Evolutionary conservation across 2,888 invertebrate species (phyloP).

Genomic region (Homarus gammarus): DNA sequence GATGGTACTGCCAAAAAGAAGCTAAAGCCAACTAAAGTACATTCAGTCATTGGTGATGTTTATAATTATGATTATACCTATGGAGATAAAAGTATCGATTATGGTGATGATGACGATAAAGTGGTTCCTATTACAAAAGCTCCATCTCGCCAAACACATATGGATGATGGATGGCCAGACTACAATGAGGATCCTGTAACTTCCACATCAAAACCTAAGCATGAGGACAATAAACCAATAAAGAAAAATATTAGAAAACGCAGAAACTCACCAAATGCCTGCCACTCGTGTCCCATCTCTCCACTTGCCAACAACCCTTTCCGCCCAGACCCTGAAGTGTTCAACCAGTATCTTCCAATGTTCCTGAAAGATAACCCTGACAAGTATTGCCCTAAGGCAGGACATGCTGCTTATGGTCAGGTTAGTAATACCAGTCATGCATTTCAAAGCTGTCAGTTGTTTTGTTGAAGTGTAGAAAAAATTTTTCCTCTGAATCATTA

Average conservation of each 20-base stretch:
- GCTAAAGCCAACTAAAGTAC: background rate
- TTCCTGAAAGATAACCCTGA: constrained; percentile 92
- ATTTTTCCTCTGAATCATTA: no score
- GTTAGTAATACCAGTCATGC: constrained; percentile 16
- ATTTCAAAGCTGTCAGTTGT: no score
- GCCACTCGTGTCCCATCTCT: constrained; percentile 68
- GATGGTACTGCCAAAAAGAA: background rate
- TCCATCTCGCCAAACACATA: constrained; percentile 20
- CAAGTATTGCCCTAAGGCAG: constrained; percentile 87
- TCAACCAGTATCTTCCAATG: constrained; percentile 87
- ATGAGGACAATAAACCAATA: background rate
- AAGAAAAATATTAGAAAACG: background rate
- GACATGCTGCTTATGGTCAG: constrained; percentile 87
- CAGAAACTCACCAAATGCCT: background rate
- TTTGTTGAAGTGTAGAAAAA: no score
- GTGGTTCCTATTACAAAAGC: constrained; percentile 18
- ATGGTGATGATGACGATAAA: background rate
- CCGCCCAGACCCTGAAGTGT: constrained; percentile 84
- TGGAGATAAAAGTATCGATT: constrained; percentile 19
- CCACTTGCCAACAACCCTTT: constrained; percentile 75
- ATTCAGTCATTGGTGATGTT: constrained; percentile 24
- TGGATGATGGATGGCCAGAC: constrained; percentile 72
- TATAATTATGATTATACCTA: constrained; percentile 60
- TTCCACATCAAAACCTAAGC: background rate
- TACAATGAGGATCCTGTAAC: constrained; percentile 37